These are phyloP conservation scores for Scaeva pyrastri DNA, from an alignment of 2,888 invertebrate genomes.

Conservation along the genomic window DNA sequence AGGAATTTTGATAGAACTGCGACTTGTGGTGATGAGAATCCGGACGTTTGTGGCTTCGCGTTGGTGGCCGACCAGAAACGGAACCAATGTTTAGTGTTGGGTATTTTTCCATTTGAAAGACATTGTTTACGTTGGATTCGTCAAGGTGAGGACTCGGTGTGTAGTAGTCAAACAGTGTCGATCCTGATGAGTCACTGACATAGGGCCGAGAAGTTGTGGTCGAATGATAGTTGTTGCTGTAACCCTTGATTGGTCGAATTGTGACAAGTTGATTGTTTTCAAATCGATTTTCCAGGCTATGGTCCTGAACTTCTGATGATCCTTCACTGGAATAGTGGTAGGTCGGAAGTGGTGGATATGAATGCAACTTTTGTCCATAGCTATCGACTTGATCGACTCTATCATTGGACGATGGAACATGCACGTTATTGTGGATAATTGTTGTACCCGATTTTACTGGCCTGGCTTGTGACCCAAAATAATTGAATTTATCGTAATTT, in stretches of 20 bases:
- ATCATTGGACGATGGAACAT: constrained; percentile 79
- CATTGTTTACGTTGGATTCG: constrained; percentile 81
- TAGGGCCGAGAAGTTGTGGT: constrained; percentile 74
- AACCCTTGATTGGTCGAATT: constrained; percentile 46
- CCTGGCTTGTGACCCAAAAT: constrained; percentile 66
- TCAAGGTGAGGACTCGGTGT: constrained; percentile 82
- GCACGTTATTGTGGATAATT: constrained; percentile 83
- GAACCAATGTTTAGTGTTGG: constrained; percentile 77
- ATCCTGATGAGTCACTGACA: constrained; percentile 77
- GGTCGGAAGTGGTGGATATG: constrained; percentile 78
- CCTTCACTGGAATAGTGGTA: constrained; percentile 40
- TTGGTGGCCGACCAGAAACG: constrained; percentile 75
- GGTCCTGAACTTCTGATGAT: constrained; percentile 48
- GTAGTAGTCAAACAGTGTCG: constrained; percentile 79
- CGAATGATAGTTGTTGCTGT: constrained; percentile 51
- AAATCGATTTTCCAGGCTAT: constrained; percentile 47
- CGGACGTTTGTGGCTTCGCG: constrained; percentile 29
- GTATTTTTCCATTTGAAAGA: constrained; percentile 80
- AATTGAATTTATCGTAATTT: constrained; percentile 67
- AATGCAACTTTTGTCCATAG: constrained; percentile 80
- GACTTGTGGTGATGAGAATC: constrained; percentile 1
- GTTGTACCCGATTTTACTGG: constrained; percentile 79
- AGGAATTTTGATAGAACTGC: constrained; percentile 40
- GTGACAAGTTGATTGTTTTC: constrained; percentile 67
- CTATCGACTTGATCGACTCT: constrained; percentile 80